Percentiles rank a stretch among this genome's conserved stretches.
Conservation (phyloP, 2,113 vertebrate species). For the Rostratula benghalensis region DNA sequence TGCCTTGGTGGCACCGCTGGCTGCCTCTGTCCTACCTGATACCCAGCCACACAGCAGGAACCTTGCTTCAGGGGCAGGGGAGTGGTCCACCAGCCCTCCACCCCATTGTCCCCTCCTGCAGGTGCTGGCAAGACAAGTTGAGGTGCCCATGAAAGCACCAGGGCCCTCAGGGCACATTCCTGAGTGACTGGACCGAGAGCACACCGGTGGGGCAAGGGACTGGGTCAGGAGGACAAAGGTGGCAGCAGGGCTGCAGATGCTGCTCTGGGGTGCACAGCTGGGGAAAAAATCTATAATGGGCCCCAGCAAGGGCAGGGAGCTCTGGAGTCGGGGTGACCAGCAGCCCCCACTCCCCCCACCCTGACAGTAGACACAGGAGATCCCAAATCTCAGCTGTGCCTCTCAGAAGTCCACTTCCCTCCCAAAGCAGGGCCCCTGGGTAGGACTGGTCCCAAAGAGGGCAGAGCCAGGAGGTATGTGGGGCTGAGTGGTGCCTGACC, state of each 20-base stretch:
- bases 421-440: not conserved
- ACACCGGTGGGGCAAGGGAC: accelerated
- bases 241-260: accelerated
- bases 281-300: accelerated
- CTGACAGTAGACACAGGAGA: accelerated
- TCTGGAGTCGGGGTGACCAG: not conserved
- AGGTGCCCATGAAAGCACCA: accelerated
- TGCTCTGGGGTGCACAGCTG: not conserved
- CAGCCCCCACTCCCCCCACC: not conserved
- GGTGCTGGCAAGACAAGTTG: accelerated
- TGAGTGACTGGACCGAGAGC: not conserved
- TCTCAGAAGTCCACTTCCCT: not conserved
- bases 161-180: not conserved
- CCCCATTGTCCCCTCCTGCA: accelerated
- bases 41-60: not conserved
- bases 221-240: conserved; percentile 28
- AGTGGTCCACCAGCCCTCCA: accelerated
- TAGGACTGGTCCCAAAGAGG: not conserved
- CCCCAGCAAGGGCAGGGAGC: not conserved
- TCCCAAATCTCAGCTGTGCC: not conserved
- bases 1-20: not conserved
- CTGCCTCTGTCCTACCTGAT: accelerated
- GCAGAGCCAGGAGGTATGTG: accelerated
- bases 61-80: accelerated
- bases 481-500: not conserved